Percentiles rank a stretch among this genome's conserved stretches.
Evolutionary conservation across 2,888 invertebrate genomes (phyloP).

Genomic region (Cephalotes varians): DNA sequence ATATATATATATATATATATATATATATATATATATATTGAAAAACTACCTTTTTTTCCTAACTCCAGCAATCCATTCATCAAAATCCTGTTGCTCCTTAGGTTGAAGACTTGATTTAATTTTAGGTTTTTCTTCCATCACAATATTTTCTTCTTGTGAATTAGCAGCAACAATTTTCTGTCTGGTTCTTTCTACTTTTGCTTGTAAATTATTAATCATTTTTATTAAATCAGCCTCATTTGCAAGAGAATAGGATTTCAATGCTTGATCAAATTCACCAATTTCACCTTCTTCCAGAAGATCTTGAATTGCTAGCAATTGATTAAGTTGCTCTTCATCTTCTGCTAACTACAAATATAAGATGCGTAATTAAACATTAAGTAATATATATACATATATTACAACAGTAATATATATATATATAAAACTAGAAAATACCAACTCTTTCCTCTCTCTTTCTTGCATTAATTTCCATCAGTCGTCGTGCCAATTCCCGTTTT

Average conservation of each 20-base stretch:
- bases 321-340: constrained; percentile 94
- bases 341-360: constrained; percentile 89
- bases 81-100: constrained; percentile 87
- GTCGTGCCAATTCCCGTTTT: constrained; percentile 93
- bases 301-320: constrained; percentile 92
- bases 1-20: too few relatives aligned
- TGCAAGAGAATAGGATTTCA: constrained; percentile 92
- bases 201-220: constrained; percentile 90
- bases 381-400: not conserved
- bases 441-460: constrained; percentile 94
- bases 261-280: constrained; percentile 91
- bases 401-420: not conserved
- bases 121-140: constrained; percentile 87
- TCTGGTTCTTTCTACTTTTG: constrained; percentile 92
- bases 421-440: constrained; percentile 41
- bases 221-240: constrained; percentile 93
- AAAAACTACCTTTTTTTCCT: constrained; percentile 88
- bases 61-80: constrained; percentile 87
- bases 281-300: constrained; percentile 92
- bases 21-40: too few relatives aligned
- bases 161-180: constrained; percentile 91
- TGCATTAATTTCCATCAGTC: constrained; percentile 96
- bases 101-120: constrained; percentile 85
- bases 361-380: constrained; percentile 1
- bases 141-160: constrained; percentile 88